These are phyloP conservation scores for Sternarchorhynchus goeldii DNA, from an alignment of 2,797 vertebrate genomes.

Conservation along the genomic window DNA sequence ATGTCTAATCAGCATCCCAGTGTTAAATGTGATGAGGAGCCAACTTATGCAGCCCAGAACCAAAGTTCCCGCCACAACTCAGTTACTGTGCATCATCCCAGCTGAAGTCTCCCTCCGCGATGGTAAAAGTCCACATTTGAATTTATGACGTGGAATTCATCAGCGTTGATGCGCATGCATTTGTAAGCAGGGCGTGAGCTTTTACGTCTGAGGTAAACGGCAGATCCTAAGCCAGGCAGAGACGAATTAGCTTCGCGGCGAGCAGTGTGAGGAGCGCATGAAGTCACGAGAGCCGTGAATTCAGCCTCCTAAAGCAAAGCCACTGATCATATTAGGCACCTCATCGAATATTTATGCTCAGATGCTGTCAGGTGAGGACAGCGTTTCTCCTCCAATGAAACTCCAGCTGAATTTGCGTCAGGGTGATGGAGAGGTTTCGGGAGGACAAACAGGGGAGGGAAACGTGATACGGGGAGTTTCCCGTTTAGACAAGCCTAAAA, in stretches of 20 bases:
- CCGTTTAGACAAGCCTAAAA: neutral
- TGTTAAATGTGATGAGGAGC: neutral
- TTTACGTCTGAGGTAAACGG: slow-evolving; percentile 23
- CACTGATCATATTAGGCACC: slow-evolving; percentile 39
- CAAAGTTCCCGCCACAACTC: slow-evolving; percentile 16
- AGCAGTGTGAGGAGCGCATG: slow-evolving; percentile 1
- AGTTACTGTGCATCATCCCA: slow-evolving; percentile 26
- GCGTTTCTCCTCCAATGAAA: slow-evolving; percentile 40
- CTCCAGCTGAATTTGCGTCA: slow-evolving; percentile 24
- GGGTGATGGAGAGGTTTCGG: slow-evolving; percentile 13
- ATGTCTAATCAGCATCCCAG: slow-evolving; percentile 36
- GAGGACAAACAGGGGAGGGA: neutral
- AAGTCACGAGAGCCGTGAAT: slow-evolving; percentile 39
- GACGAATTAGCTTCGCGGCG: slow-evolving; percentile 9
- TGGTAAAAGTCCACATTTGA: slow-evolving; percentile 57
- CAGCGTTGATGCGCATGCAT: slow-evolving; percentile 63
- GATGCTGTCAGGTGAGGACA: slow-evolving; percentile 25
- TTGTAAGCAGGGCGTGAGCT: slow-evolving; percentile 61
- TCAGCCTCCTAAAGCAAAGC: slow-evolving; percentile 24
- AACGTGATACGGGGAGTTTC: neutral
- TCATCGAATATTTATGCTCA: slow-evolving; percentile 54
- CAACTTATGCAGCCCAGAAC: neutral
- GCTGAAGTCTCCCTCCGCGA: slow-evolving; percentile 46
- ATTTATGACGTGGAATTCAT: slow-evolving; percentile 62
- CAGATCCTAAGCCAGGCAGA: neutral